These are phyloP conservation scores for Stenodema calcarata DNA, from an alignment of 2,888 invertebrate genomes.

Conservation along the genomic window DNA sequence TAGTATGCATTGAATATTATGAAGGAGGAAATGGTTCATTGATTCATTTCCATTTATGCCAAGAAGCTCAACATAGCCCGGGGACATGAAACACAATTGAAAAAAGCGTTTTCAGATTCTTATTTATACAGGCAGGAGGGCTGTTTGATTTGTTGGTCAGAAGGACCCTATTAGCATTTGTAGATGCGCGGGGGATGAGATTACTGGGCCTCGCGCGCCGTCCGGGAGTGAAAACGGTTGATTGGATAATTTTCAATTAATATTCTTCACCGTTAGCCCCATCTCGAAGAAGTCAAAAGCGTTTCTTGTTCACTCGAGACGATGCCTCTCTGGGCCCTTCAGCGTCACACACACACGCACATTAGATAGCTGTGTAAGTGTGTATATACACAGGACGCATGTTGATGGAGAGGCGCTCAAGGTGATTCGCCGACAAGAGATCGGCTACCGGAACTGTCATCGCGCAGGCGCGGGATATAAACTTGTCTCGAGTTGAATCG, in stretches of 20 bases:
- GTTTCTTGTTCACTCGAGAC: neutral
- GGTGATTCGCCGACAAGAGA: neutral
- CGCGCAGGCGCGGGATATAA: neutral
- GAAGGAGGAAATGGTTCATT: neutral
- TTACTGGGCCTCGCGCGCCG: neutral
- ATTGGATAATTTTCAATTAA: constrained; percentile 42
- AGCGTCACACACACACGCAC: neutral
- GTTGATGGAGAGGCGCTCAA: neutral
- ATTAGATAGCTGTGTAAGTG: neutral
- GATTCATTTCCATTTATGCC: neutral
- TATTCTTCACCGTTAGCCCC: constrained; percentile 12
- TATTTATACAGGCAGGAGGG: neutral
- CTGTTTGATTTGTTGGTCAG: constrained; percentile 2
- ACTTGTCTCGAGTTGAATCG: neutral
- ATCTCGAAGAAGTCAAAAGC: neutral
- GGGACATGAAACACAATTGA: neutral
- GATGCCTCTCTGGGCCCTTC: neutral
- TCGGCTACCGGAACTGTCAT: neutral
- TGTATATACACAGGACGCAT: neutral
- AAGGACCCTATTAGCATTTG: neutral
- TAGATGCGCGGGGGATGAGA: constrained; percentile 2
- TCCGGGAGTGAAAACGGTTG: constrained; percentile 21
- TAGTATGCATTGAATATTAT: neutral
- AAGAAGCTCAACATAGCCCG: neutral
- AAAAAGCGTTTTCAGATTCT: neutral